These are phyloP conservation scores for Bellardia bayeri DNA, from an alignment of 2,888 invertebrate genomes.

Conservation along the genomic window DNA sequence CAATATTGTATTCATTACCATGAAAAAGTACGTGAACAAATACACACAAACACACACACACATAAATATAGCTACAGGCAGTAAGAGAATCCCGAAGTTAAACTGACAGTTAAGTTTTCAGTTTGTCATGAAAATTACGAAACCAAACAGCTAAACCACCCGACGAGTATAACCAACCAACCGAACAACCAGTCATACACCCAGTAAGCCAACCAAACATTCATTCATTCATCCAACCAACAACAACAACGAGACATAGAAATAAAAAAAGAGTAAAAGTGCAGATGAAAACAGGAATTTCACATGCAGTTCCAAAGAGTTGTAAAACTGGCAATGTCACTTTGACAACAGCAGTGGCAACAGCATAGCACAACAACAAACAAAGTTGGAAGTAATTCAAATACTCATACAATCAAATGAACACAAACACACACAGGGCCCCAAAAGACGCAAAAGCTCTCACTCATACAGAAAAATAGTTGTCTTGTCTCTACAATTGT, in stretches of 20 bases:
- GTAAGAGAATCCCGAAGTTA: neutral
- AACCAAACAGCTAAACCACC: constrained; percentile 33
- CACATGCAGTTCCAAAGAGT: constrained; percentile 24
- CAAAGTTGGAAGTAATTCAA: constrained; percentile 3
- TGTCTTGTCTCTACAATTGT: constrained; percentile 13
- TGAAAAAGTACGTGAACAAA: neutral
- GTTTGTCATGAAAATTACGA: constrained; percentile 29
- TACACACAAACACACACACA: neutral
- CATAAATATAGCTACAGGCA: neutral
- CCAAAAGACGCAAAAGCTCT: neutral
- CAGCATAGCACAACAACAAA: neutral
- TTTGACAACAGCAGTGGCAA: constrained; percentile 14
- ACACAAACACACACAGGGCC: neutral
- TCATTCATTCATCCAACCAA: constrained; percentile 13
- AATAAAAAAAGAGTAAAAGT: constrained; percentile 11
- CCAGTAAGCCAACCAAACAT: constrained; percentile 8
- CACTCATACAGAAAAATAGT: neutral
- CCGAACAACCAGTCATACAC: constrained; percentile 6
- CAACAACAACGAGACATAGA: neutral
- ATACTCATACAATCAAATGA: neutral
- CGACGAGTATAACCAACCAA: neutral
- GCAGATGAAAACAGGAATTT: constrained; percentile 42
- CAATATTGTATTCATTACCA: constrained; percentile 32
- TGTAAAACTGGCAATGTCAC: constrained; percentile 31
- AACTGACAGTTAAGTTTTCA: constrained; percentile 25